phyloP scores from a whole-genome alignment of 2,888 invertebrate species.

The Peribatodes rhomboidaria region DNA sequence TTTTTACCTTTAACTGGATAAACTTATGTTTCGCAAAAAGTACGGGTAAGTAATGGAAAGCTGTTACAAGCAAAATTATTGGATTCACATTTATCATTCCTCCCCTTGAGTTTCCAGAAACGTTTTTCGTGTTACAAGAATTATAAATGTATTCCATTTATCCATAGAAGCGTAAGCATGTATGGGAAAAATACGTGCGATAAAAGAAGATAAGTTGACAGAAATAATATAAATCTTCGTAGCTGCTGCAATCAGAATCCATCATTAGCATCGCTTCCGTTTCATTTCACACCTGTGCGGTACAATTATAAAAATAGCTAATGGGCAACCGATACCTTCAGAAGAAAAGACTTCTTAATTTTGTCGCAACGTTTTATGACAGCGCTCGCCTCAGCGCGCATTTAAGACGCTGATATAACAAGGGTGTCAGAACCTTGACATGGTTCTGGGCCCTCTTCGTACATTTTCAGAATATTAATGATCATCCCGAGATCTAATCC shows the following conservation, averaged over 20 bases:
- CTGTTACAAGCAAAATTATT: slow-evolving; percentile 20
- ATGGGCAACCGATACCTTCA: slow-evolving; percentile 35
- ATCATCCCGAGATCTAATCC: slow-evolving; percentile 54
- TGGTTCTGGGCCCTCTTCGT: slow-evolving; percentile 63
- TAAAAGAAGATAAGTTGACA: slow-evolving; percentile 6
- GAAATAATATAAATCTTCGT: slow-evolving; percentile 2
- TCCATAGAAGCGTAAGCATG: slow-evolving; percentile 6
- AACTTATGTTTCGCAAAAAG: slow-evolving; percentile 8
- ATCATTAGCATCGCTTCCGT: slow-evolving; percentile 43
- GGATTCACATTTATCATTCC: slow-evolving; percentile 20
- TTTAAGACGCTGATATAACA: slow-evolving; percentile 57
- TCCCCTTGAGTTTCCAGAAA: slow-evolving; percentile 12
- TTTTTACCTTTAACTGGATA: not conserved
- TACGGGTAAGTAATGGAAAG: slow-evolving; percentile 8
- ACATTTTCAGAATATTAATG: slow-evolving; percentile 67
- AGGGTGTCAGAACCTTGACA: slow-evolving; percentile 77
- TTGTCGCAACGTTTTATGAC: slow-evolving; percentile 42
- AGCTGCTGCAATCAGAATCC: slow-evolving; percentile 33
- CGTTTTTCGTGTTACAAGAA: slow-evolving; percentile 18
- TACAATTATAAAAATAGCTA: slow-evolving; percentile 42
- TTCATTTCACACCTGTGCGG: slow-evolving; percentile 47
- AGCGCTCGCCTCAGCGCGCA: slow-evolving; percentile 38
- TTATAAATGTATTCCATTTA: slow-evolving; percentile 21
- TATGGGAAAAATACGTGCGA: slow-evolving; percentile 15
- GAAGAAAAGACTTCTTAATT: slow-evolving; percentile 24